Conservation (phyloP, 2,888 invertebrate species). For the Dendrolimus houi region DNA sequence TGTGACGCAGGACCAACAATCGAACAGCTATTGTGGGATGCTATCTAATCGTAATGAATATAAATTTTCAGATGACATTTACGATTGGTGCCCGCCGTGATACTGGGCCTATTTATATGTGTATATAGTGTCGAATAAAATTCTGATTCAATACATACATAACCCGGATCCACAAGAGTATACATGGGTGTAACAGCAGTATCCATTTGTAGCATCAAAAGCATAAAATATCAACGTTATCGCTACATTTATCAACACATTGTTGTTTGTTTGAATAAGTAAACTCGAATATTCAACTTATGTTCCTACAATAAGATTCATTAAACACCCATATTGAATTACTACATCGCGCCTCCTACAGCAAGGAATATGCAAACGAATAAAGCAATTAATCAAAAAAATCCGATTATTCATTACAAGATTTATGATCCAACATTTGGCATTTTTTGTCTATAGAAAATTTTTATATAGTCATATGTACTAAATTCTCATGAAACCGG, state of each 20-base stretch:
- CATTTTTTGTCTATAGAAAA: neutral
- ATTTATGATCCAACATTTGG: neutral
- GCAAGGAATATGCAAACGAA: conserved; percentile 1
- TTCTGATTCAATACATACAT: conserved; percentile 57
- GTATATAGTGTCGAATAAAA: conserved; percentile 40
- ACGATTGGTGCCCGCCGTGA: conserved; percentile 68
- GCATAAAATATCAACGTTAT: conserved; percentile 47
- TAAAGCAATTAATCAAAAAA: conserved; percentile 4
- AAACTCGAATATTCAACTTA: conserved; percentile 15
- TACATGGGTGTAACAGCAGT: conserved; percentile 32
- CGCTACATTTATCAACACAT: conserved; percentile 48
- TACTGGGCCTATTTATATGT: conserved; percentile 59
- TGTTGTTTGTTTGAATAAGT: conserved; percentile 27
- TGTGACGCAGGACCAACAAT: conserved; percentile 58
- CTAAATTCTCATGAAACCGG: neutral
- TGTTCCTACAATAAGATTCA: neutral
- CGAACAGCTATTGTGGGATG: conserved; percentile 57
- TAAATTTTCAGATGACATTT: conserved; percentile 76
- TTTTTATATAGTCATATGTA: neutral
- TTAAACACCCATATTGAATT: neutral
- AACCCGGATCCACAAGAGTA: conserved; percentile 38
- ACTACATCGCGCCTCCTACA: neutral
- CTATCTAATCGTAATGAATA: conserved; percentile 76
- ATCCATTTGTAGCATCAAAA: conserved; percentile 55
- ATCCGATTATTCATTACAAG: neutral